A percentile compares a stretch with the other conserved stretches of the same genome.
Evolutionary conservation across 92 coral and sea anemone genomes (phyloP).

Genomic region (Umimayanthus chanpuru): DNA sequence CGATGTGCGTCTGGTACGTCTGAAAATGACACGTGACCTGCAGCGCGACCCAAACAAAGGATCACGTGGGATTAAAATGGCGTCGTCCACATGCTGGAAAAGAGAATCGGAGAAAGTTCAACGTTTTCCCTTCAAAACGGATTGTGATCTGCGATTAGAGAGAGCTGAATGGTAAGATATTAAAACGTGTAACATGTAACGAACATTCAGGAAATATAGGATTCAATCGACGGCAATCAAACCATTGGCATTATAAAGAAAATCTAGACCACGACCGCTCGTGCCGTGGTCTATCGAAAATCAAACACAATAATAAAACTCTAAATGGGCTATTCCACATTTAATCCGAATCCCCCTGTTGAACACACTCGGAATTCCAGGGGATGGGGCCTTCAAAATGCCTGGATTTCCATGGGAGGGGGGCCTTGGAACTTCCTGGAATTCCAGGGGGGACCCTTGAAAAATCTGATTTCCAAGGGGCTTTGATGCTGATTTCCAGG

Average conservation of each 20-base stretch:
- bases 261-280: conserved; percentile 19
- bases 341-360: not conserved
- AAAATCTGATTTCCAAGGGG: not conserved
- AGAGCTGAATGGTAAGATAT: conserved; percentile 50
- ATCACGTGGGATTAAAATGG: conserved; percentile 17
- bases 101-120: conserved; percentile 24
- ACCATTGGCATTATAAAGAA: conserved; percentile 15
- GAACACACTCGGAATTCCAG: not conserved
- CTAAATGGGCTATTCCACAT: conserved; percentile 11
- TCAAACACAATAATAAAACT: conserved; percentile 11
- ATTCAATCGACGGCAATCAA: conserved; percentile 18
- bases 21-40: conserved; percentile 31
- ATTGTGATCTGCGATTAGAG: conserved; percentile 49
- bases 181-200: conserved; percentile 23
- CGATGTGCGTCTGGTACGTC: conserved; percentile 19
- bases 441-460: conserved; percentile 13
- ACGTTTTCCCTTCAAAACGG: conserved; percentile 29
- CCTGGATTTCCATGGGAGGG: conserved; percentile 8
- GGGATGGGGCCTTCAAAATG: not conserved
- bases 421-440: conserved; percentile 8
- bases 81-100: conserved; percentile 16
- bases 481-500: not conserved
- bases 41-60: conserved; percentile 29
- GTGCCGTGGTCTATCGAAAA: conserved; percentile 1
- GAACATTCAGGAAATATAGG: conserved; percentile 10